Evolutionary conservation across 1,140 invertebrate genomes (phyloP), one percentile per base, ranked within the genome.

Genomic region (Cydia amplana): DNA sequence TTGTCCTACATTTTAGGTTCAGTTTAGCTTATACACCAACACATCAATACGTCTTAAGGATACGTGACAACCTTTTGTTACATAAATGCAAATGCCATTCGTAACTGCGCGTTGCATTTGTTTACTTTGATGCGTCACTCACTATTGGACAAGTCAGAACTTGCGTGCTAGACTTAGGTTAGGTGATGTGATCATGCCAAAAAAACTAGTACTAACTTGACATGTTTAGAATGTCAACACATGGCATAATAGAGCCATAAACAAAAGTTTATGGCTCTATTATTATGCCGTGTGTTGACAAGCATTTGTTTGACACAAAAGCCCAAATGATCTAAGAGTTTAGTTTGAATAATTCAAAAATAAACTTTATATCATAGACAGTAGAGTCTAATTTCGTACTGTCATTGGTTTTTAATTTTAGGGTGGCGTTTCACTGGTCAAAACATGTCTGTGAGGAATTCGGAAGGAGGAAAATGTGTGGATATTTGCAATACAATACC

Each of bases 401-500:
- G 20, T 10, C 18, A 5, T 60, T 23, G 55, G 18, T 10, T 60
- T 51, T 55, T 23, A 60, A 23, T 12, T 18, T 60, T 23, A 60
- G 55, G 55, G 55, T 60, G 55, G 16, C 20, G 55, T 23, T 10
- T 6, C 55, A 60, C 55, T 60, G 20, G 55, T 60, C 55, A 20
- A 10, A 23, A 60, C 55, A 60, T 23, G 55, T 60, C 20, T 40
- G 65, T 25, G 65, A 28, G 28, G 16, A 70, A 70, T 9, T 40
- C 65, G 65, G 65, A 70, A 70, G 65, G 65, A 70, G 65, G 65
- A 70, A 70, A 70, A 70, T 20, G 32, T 70, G 20, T n/a, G 16
- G 14, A 36, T 73, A 73, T 49, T 55, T 51, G 23, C 20, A 43
- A 46, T 43, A 43, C 25, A 25, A 25, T 6, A 32, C 43, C 12